These are phyloP conservation scores for Xestoiulus laeticollis DNA, from an alignment of 2,888 invertebrate species.

Conservation along the genomic window DNA sequence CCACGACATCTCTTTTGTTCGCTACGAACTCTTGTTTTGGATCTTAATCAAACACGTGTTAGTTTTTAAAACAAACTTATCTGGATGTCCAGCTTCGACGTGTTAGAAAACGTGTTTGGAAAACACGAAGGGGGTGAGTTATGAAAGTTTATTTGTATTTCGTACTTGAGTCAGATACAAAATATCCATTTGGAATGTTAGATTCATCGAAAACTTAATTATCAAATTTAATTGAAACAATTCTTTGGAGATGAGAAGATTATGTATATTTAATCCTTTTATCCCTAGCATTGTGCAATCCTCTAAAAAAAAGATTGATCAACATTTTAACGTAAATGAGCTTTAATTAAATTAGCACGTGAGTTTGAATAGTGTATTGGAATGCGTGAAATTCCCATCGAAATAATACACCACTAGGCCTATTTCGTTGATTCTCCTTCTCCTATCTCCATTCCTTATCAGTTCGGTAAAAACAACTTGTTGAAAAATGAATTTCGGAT, in stretches of 20 bases:
- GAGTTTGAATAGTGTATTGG: too few relatives aligned
- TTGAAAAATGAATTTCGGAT: neutral
- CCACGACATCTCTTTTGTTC: slow-evolving; percentile 26
- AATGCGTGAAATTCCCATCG: neutral
- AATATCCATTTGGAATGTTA: neutral
- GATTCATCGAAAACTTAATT: neutral
- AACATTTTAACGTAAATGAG: neutral
- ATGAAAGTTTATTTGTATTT: neutral
- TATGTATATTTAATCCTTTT: neutral
- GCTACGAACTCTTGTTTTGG: neutral
- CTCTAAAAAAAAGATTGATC: neutral
- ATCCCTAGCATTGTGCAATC: neutral
- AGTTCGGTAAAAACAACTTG: slow-evolving; percentile 19
- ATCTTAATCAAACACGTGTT: too few relatives aligned
- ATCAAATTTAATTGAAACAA: neutral
- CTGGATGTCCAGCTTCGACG: neutral
- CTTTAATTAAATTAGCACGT: neutral
- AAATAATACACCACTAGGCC: neutral
- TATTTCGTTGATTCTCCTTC: neutral
- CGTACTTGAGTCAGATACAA: neutral
- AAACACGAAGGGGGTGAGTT: neutral
- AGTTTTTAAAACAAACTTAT: neutral
- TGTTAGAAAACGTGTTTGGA: neutral
- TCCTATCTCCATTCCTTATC: slow-evolving; percentile 19
- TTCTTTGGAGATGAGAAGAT: neutral